Base-by-base conservation (phyloP, 2,888 invertebrate genomes). In the Pachymerium ferrugineum region DNA sequence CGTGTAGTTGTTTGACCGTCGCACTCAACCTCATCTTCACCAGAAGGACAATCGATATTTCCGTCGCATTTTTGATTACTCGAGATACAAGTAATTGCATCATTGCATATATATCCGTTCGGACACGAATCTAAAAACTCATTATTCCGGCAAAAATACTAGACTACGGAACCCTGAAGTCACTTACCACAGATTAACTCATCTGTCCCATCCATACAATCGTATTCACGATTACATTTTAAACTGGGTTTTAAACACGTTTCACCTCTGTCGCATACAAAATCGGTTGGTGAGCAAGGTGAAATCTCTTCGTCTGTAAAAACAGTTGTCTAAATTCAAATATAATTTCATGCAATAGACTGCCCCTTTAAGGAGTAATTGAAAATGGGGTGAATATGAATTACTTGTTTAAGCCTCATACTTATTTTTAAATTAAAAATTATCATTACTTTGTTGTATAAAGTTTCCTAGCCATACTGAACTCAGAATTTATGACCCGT, bases 151-250 rank as follows among this genome's bases (percentile, higher is more conserved):
- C n/a, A n/a, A n/a, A n/a, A n/a, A n/a, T n/a, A n/a, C 22, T 25
- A 54, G 1, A n/a, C 54, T 10, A 22, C 0, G n/a, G n/a, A n/a
- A n/a, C n/a, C n/a, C n/a, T n/a, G n/a, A n/a, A n/a, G n/a, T n/a
- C n/a, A 82, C 82, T 83, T 83, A 85, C 81, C 82, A 80, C 89
- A 89, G 77, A 84, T 83, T 8, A 77, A 75, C 82, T 89, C 89
- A 80, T 89, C 89, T 62, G 84, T 84, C 74, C 85, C 85, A 79
- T 87, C 85, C 68, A 81, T 81, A 80, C 91, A 91, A 85, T 91
- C 90, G 78, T 86, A 85, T 75, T 83, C 83, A 70, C 84, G 83
- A 79, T 92, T 88, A 79, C 92, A 92, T 74, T 83, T 82, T 78
- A 87, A 87, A 74, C 80, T 81, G 47, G 78, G 79, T 16, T 16